A percentile compares a stretch with the other conserved stretches of the same genome.
phyloP scores from a whole-genome alignment of 2,113 vertebrate species.

The Plectropomus leopardus region DNA sequence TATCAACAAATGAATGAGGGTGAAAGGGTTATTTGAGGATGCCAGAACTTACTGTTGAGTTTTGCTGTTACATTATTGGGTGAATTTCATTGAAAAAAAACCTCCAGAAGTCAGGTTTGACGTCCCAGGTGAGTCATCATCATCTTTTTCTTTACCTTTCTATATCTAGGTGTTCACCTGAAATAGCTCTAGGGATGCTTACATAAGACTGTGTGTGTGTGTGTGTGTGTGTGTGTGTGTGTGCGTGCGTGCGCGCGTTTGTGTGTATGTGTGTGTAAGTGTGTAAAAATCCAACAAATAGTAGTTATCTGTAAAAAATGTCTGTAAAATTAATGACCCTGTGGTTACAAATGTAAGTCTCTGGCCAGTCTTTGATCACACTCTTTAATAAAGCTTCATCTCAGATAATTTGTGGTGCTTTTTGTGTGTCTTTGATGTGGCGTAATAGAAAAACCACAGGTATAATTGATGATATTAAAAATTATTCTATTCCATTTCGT shows the following conservation, averaged over 20 bases:
- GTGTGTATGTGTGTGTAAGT: neutral
- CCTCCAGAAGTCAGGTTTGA: neutral
- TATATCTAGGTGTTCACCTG: neutral
- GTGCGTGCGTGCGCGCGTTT: neutral
- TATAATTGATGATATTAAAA: neutral
- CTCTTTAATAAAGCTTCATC: neutral
- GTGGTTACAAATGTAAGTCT: neutral
- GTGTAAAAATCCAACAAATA: neutral
- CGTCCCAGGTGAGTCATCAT: slow-evolving; percentile 31
- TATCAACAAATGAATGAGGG: neutral
- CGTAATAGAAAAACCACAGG: neutral
- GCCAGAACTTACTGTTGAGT: neutral
- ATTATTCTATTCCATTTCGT: neutral
- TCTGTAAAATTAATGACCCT: neutral
- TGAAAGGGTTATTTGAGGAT: slow-evolving; percentile 3
- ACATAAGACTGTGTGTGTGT: neutral
- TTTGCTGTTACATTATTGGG: neutral
- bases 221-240: neutral
- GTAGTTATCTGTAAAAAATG: rapidly evolving
- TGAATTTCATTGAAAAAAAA: slow-evolving; percentile 22
- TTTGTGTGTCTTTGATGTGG: neutral
- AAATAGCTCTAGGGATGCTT: neutral
- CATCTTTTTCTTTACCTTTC: slow-evolving; percentile 2
- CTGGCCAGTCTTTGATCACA: neutral
- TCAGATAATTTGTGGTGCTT: neutral